Conservation (phyloP, 1,140 invertebrate genomes). For the Pogonus chalceus region DNA sequence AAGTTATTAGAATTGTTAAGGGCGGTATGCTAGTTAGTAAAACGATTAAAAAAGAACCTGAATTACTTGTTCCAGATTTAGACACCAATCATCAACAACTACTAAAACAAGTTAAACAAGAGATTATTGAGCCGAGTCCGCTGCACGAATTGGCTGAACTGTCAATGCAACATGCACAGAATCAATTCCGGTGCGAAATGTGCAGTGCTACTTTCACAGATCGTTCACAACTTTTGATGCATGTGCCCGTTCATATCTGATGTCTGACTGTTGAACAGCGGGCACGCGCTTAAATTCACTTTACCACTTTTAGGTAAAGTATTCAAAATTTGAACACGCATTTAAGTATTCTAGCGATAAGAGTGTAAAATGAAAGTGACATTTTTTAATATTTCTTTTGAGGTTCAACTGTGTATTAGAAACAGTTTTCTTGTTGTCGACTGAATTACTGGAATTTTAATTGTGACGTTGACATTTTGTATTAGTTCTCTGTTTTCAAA, state of each 20-base stretch:
- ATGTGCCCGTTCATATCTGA: conserved; percentile 75
- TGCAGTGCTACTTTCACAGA: conserved; percentile 63
- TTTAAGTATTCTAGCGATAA: too few species aligned
- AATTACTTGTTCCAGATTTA: conserved; percentile 16
- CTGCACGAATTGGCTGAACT: conserved; percentile 39
- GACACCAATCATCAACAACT: conserved; percentile 15
- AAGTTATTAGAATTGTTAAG: conserved; percentile 30
- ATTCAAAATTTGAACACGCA: too few species aligned
- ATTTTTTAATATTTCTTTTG: too few species aligned
- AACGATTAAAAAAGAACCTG: conserved; percentile 22
- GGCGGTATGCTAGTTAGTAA: conserved; percentile 31
- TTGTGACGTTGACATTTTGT: too few species aligned
- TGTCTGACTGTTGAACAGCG: conserved; percentile 15
- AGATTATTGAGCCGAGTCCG: conserved; percentile 42
- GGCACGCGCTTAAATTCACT: too few species aligned
- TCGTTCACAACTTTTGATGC: conserved; percentile 58
- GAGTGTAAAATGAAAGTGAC: too few species aligned
- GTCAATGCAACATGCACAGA: conserved; percentile 34
- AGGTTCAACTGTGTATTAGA: too few species aligned
- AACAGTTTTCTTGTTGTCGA: too few species aligned
- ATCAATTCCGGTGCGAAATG: conserved; percentile 62
- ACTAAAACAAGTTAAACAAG: conserved; percentile 29
- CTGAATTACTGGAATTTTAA: too few species aligned
- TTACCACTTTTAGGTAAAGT: too few species aligned
- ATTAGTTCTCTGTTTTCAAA: too few species aligned